These are phyloP conservation scores for Caenorhabditis brenneri DNA, from an alignment of 1,140 invertebrate species.

Conservation along the genomic window DNA sequence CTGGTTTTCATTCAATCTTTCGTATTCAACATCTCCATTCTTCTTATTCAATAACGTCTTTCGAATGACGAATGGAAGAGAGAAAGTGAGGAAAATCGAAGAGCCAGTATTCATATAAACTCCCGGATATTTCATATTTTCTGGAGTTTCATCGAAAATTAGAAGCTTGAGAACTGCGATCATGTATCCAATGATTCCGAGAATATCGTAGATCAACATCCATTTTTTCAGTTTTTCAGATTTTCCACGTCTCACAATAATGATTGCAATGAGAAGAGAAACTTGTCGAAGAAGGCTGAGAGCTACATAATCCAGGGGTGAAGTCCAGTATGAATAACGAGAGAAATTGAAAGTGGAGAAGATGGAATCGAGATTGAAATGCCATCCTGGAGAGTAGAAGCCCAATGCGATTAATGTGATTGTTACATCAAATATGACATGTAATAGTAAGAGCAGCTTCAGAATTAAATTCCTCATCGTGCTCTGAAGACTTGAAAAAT, in stretches of 20 bases:
- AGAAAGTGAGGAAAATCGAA: slow-evolving; percentile 1
- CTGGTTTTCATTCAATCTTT: background rate
- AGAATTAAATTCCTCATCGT: background rate
- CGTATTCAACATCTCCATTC: background rate
- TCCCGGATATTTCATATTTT: background rate
- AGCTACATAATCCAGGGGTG: background rate
- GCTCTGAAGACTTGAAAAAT: background rate
- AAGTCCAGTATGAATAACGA: background rate
- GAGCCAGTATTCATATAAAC: background rate
- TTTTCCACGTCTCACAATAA: background rate
- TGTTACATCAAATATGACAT: background rate
- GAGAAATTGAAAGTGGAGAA: background rate
- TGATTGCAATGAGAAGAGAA: slow-evolving; percentile 1
- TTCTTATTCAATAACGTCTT: background rate
- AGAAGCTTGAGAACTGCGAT: background rate
- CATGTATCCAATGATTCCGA: slow-evolving; percentile 13
- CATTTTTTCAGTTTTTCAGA: background rate
- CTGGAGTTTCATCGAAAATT: background rate
- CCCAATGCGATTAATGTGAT: background rate
- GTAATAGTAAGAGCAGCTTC: background rate
- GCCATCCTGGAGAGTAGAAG: slow-evolving; percentile 8
- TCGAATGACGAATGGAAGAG: background rate
- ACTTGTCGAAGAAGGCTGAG: slow-evolving; percentile 19
- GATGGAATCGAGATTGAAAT: background rate
- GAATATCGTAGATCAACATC: background rate